A percentile compares a stretch with the other conserved stretches of the same genome.
phyloP scores from a whole-genome alignment of 2,797 vertebrate genomes.

The Lophotriccus pileatus region DNA sequence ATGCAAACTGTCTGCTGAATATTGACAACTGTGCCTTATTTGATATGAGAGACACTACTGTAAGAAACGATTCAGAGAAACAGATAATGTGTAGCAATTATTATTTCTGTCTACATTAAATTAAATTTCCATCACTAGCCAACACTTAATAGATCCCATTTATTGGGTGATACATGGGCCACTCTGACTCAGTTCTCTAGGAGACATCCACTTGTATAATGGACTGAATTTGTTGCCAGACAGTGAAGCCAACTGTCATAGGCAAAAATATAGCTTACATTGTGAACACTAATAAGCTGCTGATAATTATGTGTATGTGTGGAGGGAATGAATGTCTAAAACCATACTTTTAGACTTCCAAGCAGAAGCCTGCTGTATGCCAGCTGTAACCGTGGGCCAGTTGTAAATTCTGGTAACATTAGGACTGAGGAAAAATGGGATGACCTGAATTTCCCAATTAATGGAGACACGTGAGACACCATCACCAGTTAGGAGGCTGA shows the following conservation, averaged over 20 bases:
- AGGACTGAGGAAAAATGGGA: background rate
- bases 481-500: background rate
- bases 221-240: background rate
- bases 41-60: background rate
- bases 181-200: background rate
- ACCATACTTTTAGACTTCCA: background rate
- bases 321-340: background rate
- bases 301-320: background rate
- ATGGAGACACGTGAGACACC: background rate
- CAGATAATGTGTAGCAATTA: background rate
- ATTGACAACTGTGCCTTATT: background rate
- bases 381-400: background rate
- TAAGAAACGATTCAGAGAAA: background rate
- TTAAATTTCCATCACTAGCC: background rate
- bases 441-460: background rate
- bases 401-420: background rate
- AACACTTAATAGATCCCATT: background rate
- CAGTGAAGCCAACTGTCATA: background rate
- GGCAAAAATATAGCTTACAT: background rate
- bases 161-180: background rate
- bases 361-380: background rate
- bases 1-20: background rate
- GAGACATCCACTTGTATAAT: background rate
- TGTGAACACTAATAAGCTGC: background rate
- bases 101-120: background rate